A percentile compares a stretch with the other conserved stretches of the same genome.
Conservation (phyloP, 2,888 invertebrate species). For the Diarsia mendica region DNA sequence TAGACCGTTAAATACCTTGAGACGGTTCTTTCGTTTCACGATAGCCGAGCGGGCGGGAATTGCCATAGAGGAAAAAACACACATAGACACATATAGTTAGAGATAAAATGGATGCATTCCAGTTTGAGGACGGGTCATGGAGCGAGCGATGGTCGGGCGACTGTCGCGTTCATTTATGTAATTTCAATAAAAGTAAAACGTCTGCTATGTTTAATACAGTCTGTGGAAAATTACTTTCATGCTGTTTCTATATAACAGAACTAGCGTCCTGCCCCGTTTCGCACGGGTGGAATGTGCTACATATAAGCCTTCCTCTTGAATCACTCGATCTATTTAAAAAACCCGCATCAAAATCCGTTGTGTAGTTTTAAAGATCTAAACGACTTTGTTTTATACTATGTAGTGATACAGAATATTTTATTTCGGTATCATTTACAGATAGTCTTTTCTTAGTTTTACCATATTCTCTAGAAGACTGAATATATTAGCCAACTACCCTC, state of each 20-base stretch:
- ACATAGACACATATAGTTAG: slow-evolving; percentile 92
- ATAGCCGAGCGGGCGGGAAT: slow-evolving; percentile 91
- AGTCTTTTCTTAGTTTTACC: too few relatives aligned
- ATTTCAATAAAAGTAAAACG: not conserved
- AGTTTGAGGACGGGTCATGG: slow-evolving; percentile 56
- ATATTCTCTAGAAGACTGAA: not conserved
- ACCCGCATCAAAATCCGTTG: too few relatives aligned
- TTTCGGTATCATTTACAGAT: not conserved
- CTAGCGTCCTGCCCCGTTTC: too few relatives aligned
- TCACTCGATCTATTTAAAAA: too few relatives aligned
- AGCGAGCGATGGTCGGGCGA: slow-evolving; percentile 50
- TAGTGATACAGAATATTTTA: too few relatives aligned
- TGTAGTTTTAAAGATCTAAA: too few relatives aligned
- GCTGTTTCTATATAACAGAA: too few relatives aligned
- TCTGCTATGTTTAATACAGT: not conserved
- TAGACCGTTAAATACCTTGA: slow-evolving; percentile 86
- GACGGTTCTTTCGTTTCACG: slow-evolving; percentile 91
- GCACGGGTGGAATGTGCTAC: too few relatives aligned
- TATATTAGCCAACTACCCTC: too few relatives aligned
- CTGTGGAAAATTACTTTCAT: too few relatives aligned
- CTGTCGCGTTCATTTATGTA: not conserved
- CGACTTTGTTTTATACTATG: too few relatives aligned
- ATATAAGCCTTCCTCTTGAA: too few relatives aligned
- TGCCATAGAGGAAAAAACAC: slow-evolving; percentile 93
- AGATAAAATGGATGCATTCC: slow-evolving; percentile 90